Conservation (phyloP, 2,797 vertebrate genomes). For the Tokudaia tokunoshimensis region DNA sequence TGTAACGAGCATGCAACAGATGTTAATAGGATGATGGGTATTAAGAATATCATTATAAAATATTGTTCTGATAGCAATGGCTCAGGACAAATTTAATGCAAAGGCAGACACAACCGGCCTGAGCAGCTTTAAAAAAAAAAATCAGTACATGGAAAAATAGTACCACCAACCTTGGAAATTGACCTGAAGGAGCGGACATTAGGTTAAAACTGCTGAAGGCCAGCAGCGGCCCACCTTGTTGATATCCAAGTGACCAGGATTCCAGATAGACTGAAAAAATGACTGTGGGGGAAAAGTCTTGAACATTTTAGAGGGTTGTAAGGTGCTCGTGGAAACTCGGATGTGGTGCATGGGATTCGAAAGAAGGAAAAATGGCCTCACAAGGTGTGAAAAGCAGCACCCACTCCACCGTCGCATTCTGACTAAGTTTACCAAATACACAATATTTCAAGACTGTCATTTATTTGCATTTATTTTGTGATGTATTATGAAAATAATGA, state of each 20-base stretch:
- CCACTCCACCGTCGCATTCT: not conserved
- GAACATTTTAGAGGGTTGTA: slow-evolving; percentile 86
- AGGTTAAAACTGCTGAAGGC: slow-evolving; percentile 90
- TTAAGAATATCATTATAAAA: slow-evolving; percentile 98
- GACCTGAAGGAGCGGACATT: slow-evolving; percentile 91
- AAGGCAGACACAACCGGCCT: slow-evolving; percentile 97
- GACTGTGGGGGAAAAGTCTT: slow-evolving; percentile 90
- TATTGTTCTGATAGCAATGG: slow-evolving; percentile 94
- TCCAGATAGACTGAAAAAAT: slow-evolving; percentile 91
- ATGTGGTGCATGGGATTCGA: slow-evolving; percentile 72
- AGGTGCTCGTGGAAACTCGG: slow-evolving; percentile 78
- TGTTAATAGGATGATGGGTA: slow-evolving; percentile 86
- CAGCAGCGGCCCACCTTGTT: slow-evolving; percentile 91
- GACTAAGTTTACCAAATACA: not conserved
- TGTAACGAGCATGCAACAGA: slow-evolving; percentile 86
- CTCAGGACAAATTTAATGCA: slow-evolving; percentile 97
- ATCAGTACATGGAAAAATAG: slow-evolving; percentile 94
- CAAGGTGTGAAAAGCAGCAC: not conserved
- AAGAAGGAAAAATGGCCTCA: slow-evolving; percentile 20
- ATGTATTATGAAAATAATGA: slow-evolving; percentile 5
- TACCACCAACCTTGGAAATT: slow-evolving; percentile 98
- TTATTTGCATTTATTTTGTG: not conserved
- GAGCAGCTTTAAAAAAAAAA: slow-evolving; percentile 91
- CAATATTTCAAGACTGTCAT: not conserved
- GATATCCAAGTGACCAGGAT: slow-evolving; percentile 93